Evolutionary conservation across 2,888 invertebrate genomes (phyloP).

Genomic region (Clistopyga incitator): DNA sequence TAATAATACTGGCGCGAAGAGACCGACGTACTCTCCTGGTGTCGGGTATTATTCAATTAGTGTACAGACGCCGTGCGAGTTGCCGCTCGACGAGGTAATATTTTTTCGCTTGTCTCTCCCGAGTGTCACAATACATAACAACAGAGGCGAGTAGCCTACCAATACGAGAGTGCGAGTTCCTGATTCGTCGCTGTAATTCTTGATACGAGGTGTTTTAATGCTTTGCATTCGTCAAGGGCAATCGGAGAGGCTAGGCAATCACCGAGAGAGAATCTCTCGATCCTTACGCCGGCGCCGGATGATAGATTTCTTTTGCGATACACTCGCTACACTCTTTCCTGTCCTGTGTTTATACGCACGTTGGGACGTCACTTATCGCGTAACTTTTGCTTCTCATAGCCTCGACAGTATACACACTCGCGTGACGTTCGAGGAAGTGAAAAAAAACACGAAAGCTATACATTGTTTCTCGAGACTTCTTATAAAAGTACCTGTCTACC

Average conservation of each 20-base stretch:
- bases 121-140: neutral
- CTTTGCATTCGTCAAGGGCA: neutral
- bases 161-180: neutral
- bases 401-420: neutral
- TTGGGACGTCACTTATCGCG: neutral
- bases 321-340: neutral
- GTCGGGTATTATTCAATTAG: constrained; percentile 63
- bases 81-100: constrained; percentile 13
- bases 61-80: constrained; percentile 19
- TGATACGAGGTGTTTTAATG: neutral
- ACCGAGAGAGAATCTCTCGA: neutral
- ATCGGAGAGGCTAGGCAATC: neutral
- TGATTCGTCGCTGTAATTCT: neutral
- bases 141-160: neutral
- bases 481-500: neutral
- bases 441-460: neutral
- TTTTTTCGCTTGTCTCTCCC: constrained; percentile 1
- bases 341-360: too few species aligned
- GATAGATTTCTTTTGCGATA: neutral
- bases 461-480: neutral
- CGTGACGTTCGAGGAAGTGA: neutral
- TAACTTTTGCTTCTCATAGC: neutral
- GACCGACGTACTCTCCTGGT: constrained; percentile 27
- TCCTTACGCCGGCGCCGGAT: neutral
- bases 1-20: constrained; percentile 25